These are phyloP conservation scores for Psylliodes chrysocephalus DNA, from an alignment of 2,888 invertebrate species.

Conservation along the genomic window DNA sequence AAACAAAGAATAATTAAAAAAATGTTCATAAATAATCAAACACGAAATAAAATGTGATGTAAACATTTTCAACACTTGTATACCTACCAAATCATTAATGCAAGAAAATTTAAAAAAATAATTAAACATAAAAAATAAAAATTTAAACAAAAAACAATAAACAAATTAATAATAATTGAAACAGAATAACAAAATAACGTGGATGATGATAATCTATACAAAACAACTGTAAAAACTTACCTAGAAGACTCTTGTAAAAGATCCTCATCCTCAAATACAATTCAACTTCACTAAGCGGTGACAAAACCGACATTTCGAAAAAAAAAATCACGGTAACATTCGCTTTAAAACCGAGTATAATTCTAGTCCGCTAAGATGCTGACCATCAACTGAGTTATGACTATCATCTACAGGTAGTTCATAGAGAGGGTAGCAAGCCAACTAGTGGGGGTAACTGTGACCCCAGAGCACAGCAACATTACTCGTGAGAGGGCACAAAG, in stretches of 20 bases:
- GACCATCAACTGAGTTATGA: conserved; percentile 48
- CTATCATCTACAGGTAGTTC: conserved; percentile 36
- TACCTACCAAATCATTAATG: too few relatives aligned
- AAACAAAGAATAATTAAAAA: too few relatives aligned
- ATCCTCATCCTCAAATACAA: conserved; percentile 55
- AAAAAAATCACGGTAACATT: conserved; percentile 13
- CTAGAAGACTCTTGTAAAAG: conserved; percentile 53
- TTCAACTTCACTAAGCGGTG: conserved; percentile 49
- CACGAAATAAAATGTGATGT: too few relatives aligned
- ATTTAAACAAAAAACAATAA: too few relatives aligned
- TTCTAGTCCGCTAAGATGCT: conserved; percentile 43
- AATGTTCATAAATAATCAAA: too few relatives aligned
- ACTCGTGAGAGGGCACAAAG: conserved; percentile 2
- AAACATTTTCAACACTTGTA: too few relatives aligned
- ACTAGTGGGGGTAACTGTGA: conserved; percentile 41
- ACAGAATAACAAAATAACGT: too few relatives aligned
- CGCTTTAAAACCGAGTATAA: background rate
- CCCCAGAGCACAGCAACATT: conserved; percentile 43
- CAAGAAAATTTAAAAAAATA: too few relatives aligned
- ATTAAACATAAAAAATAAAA: too few relatives aligned
- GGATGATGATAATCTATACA: too few relatives aligned
- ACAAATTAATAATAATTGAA: too few relatives aligned
- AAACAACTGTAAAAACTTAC: too few relatives aligned
- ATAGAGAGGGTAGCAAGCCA: conserved; percentile 33
- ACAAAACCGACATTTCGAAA: conserved; percentile 27